phyloP scores from a whole-genome alignment of 2,113 vertebrate genomes.

The Scomber scombrus region DNA sequence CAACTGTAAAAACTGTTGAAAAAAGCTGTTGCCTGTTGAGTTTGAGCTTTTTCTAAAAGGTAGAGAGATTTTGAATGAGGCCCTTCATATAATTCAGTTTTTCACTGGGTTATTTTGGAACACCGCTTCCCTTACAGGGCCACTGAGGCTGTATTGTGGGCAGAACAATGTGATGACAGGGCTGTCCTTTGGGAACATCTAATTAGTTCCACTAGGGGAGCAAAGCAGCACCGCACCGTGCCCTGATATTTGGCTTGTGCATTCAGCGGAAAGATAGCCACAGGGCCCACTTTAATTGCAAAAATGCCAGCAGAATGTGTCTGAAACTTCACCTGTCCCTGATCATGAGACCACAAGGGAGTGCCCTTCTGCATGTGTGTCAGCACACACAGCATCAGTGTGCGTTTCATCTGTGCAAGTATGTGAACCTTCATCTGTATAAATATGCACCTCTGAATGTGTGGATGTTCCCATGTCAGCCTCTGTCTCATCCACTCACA shows the following conservation, averaged over 20 bases:
- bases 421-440: conserved; percentile 44
- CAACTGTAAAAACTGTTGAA: background rate
- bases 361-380: conserved; percentile 42
- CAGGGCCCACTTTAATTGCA: conserved; percentile 83
- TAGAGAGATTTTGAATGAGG: conserved; percentile 31
- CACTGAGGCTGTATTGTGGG: conserved; percentile 73
- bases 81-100: conserved; percentile 61
- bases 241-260: conserved; percentile 83
- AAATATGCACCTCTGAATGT: conserved; percentile 47
- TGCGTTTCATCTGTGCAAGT: conserved; percentile 53
- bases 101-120: conserved; percentile 69
- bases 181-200: conserved; percentile 83
- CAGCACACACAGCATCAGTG: conserved; percentile 35
- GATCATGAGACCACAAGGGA: conserved; percentile 70
- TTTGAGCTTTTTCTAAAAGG: conserved; percentile 14
- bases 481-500: conserved; percentile 26
- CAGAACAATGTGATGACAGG: conserved; percentile 83
- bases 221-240: conserved; percentile 75
- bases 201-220: conserved; percentile 85
- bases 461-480: conserved; percentile 18
- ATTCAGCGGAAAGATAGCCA: conserved; percentile 80
- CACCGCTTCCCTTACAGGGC: conserved; percentile 59
- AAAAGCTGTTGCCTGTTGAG: background rate
- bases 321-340: conserved; percentile 74
- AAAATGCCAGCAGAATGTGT: conserved; percentile 79